Evolutionary conservation across 2,888 invertebrate species (phyloP).

Genomic region (Plagodis pulveraria): DNA sequence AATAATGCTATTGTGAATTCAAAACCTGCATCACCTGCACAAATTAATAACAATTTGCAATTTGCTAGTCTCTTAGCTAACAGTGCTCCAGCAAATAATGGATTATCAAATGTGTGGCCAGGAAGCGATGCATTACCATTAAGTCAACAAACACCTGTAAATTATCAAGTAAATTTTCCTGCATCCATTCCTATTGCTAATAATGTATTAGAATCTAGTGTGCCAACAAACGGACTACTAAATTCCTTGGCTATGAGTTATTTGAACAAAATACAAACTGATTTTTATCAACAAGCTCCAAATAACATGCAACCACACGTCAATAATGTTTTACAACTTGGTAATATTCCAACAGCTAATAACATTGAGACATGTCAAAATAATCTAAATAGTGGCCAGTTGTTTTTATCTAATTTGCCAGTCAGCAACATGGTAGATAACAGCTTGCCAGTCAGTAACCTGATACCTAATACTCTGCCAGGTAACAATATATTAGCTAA

Average conservation of each 20-base stretch:
- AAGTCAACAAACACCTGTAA: not conserved
- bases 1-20: slow-evolving; percentile 3
- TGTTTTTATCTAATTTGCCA: not conserved
- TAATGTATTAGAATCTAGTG: slow-evolving; percentile 2
- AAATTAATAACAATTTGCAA: slow-evolving; percentile 4
- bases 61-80: not conserved
- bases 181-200: slow-evolving; percentile 1
- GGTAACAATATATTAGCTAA: not conserved
- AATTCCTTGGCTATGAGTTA: slow-evolving; percentile 1
- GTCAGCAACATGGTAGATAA: not conserved
- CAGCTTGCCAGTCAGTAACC: slow-evolving; percentile 3
- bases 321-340: slow-evolving; percentile 4
- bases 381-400: slow-evolving; percentile 3
- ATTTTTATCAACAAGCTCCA: not conserved
- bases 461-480: not conserved
- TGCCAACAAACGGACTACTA: not conserved
- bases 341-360: not conserved
- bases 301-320: not conserved
- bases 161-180: slow-evolving; percentile 1
- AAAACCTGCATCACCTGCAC: not conserved
- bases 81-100: slow-evolving; percentile 1
- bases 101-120: slow-evolving; percentile 11
- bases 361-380: slow-evolving; percentile 3
- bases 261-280: slow-evolving; percentile 5
- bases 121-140: slow-evolving; percentile 15